Evolutionary conservation across 2,113 vertebrate species (phyloP).

Genomic region (Herpailurus yagouaroundi): DNA sequence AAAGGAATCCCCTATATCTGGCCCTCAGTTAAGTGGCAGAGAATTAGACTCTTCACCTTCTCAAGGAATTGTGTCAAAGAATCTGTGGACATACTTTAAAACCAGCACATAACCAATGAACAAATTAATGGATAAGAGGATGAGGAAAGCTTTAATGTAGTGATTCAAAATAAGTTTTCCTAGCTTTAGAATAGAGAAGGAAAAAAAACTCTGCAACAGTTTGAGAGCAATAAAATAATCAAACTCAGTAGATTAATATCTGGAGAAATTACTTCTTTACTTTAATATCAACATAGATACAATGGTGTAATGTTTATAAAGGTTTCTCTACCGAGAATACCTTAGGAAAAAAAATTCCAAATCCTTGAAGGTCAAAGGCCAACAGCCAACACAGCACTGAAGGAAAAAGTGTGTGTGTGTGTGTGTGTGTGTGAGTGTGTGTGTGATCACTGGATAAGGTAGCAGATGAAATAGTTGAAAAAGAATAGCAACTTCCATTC

Average conservation of each 20-base stretch:
- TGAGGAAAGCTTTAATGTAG: neutral
- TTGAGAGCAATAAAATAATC: neutral
- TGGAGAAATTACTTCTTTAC: neutral
- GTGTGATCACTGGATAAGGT: neutral
- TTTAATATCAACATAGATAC: neutral
- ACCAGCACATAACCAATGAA: neutral
- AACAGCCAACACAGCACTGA: neutral
- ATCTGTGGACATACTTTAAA: neutral
- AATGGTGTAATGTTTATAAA: neutral
- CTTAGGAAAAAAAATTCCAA: neutral
- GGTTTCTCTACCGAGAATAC: neutral
- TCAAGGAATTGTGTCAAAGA: neutral
- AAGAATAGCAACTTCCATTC: neutral
- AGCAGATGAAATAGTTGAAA: neutral
- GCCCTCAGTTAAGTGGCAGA: neutral
- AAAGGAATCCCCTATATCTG: neutral
- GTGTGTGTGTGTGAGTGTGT: too few relatives aligned
- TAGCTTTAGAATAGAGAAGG: neutral
- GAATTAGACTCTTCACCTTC: neutral
- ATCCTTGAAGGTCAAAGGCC: neutral
- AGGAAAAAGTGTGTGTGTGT: neutral
- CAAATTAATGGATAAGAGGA: conserved; percentile 1
- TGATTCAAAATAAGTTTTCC: neutral
- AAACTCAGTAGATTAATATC: neutral
- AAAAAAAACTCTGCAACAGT: neutral